Base-by-base conservation (phyloP, 1,140 invertebrate species). In the Mercenaria mercenaria region DNA sequence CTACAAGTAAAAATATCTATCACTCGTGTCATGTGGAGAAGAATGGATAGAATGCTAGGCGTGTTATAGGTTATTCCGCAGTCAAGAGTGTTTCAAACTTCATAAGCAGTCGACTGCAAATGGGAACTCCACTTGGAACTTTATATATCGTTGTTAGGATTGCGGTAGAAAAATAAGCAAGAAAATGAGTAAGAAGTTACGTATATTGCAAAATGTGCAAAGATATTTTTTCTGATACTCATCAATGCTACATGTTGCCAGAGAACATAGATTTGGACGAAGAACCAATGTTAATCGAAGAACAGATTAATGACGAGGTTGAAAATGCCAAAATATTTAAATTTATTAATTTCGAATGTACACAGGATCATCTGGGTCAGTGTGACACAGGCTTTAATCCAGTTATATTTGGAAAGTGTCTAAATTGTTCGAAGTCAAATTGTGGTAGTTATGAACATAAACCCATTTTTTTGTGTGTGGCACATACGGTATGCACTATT, bases 91-190 rank as follows among this genome's bases (percentile, higher is more conserved):
- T 26, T 64, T 61, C 23, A n/a, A 80, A 10, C 43, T 80, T 13
- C 77, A 80, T n/a, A 52, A 6, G 52, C 2, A 26, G 23, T 47
- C 20, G 3, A 80, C 47, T 56, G 43, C 11, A 13, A 34, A 34
- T 1, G 77, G 77, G n/a, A 80, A 80, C 20, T 80, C 47, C 4
- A 80, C 77, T 1, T 59, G 77, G 11, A 15, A 4, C 6, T 26
- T 29, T 47, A 32, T 10, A 4, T 80, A 56, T 50, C 6, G 52
- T 32, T 80, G 77, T 37, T 2, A 32, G 6, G 52, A 59, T 29
- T 80, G 77, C 34, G 77, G 47, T 6, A 32, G n/a, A 80, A 80
- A 67, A 2, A 34, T 91, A 0, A 91, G 88, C 85, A 88, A 59
- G 29, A 34, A 32, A 32, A 4, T 69, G 32, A 32, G 32, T 32